Percentiles rank a stretch among this genome's conserved stretches.
Conservation (phyloP, 2,797 vertebrate genomes). For the Masticophis lateralis region DNA sequence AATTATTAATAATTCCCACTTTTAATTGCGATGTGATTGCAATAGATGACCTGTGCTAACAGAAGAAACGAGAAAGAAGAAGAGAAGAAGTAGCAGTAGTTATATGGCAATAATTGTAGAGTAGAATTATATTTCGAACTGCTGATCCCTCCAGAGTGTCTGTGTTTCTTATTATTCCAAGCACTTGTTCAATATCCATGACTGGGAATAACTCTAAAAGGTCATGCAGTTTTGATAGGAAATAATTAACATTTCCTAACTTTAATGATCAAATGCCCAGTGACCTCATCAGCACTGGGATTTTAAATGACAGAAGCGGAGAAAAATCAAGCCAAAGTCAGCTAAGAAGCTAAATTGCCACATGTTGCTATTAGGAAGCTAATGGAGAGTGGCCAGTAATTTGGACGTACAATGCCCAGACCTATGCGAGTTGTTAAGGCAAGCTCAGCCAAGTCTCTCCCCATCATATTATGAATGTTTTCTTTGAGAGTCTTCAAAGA, state of each 20-base stretch:
- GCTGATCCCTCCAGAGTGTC: neutral
- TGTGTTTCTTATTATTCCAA: conserved; percentile 12
- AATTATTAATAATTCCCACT: neutral
- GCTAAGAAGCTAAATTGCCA: neutral
- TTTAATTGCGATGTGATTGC: neutral
- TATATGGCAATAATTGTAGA: neutral
- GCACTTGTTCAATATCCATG: conserved; percentile 22
- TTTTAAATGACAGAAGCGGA: conserved; percentile 1
- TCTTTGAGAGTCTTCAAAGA: neutral
- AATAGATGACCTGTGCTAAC: neutral
- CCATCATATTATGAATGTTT: neutral
- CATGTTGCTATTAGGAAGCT: neutral
- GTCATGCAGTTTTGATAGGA: conserved; percentile 30
- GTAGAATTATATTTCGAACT: neutral
- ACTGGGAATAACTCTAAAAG: conserved; percentile 8
- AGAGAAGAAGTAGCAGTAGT: neutral
- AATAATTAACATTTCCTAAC: conserved; percentile 33
- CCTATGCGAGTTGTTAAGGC: neutral
- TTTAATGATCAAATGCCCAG: conserved; percentile 25
- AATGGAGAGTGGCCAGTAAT: neutral
- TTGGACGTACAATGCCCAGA: neutral
- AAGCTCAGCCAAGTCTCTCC: no score
- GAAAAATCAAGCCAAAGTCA: neutral
- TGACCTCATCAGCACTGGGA: conserved; percentile 10
- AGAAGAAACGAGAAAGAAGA: neutral